Percentiles rank a stretch among this genome's conserved stretches.
These are phyloP conservation scores for Tineola bisselliella DNA, from an alignment of 2,888 invertebrate species.

Conservation along the genomic window DNA sequence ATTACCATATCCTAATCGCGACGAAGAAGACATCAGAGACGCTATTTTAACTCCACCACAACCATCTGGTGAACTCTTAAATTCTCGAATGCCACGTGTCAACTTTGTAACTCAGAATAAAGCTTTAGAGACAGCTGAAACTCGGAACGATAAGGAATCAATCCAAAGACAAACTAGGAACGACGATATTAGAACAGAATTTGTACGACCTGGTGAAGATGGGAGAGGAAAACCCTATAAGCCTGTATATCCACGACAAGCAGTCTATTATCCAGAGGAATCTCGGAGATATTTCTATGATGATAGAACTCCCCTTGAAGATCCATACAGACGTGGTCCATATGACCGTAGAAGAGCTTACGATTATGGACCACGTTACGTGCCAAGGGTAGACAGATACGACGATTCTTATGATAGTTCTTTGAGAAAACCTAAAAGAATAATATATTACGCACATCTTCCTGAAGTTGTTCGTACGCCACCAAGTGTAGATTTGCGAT, in stretches of 20 bases:
- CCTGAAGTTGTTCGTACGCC: slow-evolving; percentile 74
- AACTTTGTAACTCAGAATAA: slow-evolving; percentile 74
- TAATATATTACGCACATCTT: slow-evolving; percentile 76
- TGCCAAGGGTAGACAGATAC: slow-evolving; percentile 46
- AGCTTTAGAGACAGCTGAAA: slow-evolving; percentile 56
- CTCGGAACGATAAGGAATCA: slow-evolving; percentile 58
- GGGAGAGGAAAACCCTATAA: slow-evolving; percentile 39
- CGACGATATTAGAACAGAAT: slow-evolving; percentile 56
- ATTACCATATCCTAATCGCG: slow-evolving; percentile 58
- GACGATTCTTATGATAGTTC: slow-evolving; percentile 53
- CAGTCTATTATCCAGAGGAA: slow-evolving; percentile 59
- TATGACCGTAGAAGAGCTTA: slow-evolving; percentile 40
- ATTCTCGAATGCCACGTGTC: slow-evolving; percentile 70
- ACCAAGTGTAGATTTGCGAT: slow-evolving; percentile 64
- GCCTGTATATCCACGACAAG: slow-evolving; percentile 57
- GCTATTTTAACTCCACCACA: slow-evolving; percentile 63
- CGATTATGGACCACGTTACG: slow-evolving; percentile 25
- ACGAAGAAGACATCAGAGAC: slow-evolving; percentile 39
- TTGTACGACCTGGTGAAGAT: slow-evolving; percentile 52
- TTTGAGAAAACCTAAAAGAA: slow-evolving; percentile 66
- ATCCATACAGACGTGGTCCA: slow-evolving; percentile 48
- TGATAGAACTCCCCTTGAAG: slow-evolving; percentile 45
- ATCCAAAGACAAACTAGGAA: slow-evolving; percentile 48
- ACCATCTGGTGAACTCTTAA: slow-evolving; percentile 63
- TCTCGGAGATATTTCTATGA: slow-evolving; percentile 48